Percentiles rank a stretch among this genome's conserved stretches.
Conservation (phyloP, 2,113 vertebrate species). For the Xenotilapia flavipinnis region DNA sequence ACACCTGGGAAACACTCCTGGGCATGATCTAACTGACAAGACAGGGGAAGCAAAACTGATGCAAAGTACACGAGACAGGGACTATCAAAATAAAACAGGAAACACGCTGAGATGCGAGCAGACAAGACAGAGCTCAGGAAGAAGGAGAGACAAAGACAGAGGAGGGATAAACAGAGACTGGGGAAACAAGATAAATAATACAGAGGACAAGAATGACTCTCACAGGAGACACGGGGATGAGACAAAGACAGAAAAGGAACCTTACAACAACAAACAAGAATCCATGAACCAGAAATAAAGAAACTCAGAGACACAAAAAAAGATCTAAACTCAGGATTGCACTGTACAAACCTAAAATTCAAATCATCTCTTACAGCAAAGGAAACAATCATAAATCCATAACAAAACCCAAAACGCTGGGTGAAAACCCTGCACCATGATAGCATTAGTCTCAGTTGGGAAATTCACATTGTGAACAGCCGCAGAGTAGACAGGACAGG, state of each 20-base stretch:
- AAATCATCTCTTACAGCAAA: neutral
- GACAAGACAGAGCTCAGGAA: neutral
- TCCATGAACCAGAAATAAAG: neutral
- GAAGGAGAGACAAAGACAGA: neutral
- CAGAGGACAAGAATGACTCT: neutral
- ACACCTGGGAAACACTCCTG: neutral
- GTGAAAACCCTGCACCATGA: neutral
- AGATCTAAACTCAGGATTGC: rapidly evolving
- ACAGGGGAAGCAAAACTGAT: neutral
- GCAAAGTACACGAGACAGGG: neutral
- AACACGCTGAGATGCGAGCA: neutral
- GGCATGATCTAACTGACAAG: neutral
- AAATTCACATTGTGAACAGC: rapidly evolving
- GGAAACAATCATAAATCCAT: neutral
- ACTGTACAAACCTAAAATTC: neutral
- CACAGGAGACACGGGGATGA: rapidly evolving
- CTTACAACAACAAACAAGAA: neutral
- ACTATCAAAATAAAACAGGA: neutral
- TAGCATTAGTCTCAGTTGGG: rapidly evolving
- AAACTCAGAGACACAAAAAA: neutral
- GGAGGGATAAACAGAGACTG: neutral
- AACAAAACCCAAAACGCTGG: neutral
- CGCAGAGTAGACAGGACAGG: neutral
- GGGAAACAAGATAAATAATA: neutral
- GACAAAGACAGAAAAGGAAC: neutral